phyloP scores from a whole-genome alignment of 2,113 vertebrate genomes.

The Varanus salvator region DNA sequence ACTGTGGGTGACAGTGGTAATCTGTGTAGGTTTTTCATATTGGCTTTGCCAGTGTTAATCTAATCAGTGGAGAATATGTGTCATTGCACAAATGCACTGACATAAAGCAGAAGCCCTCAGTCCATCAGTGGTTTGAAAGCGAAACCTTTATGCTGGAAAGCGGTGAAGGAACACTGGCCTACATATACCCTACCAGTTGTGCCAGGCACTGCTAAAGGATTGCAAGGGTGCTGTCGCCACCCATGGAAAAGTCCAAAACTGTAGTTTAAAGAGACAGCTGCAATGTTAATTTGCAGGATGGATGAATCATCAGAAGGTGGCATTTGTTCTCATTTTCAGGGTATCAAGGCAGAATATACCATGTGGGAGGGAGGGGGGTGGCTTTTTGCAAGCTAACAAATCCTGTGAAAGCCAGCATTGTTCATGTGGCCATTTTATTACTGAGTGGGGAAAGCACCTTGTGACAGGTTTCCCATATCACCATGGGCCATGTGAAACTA shows the following conservation, averaged over 20 bases:
- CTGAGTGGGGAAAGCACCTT: not conserved
- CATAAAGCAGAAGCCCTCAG: slow-evolving; percentile 80
- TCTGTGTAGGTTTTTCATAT: slow-evolving; percentile 88
- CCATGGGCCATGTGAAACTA: not conserved
- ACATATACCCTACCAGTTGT: not conserved
- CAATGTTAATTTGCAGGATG: not conserved
- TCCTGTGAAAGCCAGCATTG: not conserved
- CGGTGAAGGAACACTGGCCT: not conserved
- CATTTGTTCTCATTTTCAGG: not conserved
- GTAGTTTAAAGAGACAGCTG: not conserved
- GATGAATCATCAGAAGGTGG: not conserved
- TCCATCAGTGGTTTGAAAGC: slow-evolving; percentile 60
- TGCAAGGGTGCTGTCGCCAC: not conserved
- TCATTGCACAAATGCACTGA: slow-evolving; percentile 82
- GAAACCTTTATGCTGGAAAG: slow-evolving; percentile 18
- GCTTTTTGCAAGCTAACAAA: not conserved
- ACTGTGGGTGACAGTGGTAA: slow-evolving; percentile 88
- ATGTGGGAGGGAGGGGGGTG: too few species aligned
- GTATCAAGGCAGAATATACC: too few species aligned
- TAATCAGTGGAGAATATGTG: slow-evolving; percentile 86
- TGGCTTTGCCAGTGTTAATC: slow-evolving; percentile 87
- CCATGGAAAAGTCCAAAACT: not conserved
- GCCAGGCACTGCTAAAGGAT: not conserved
- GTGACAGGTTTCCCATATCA: not conserved
- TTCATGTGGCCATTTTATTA: not conserved